Evolutionary conservation across 2,113 vertebrate genomes (phyloP).

Genomic region (Hypocryptadius cinnamomeus): DNA sequence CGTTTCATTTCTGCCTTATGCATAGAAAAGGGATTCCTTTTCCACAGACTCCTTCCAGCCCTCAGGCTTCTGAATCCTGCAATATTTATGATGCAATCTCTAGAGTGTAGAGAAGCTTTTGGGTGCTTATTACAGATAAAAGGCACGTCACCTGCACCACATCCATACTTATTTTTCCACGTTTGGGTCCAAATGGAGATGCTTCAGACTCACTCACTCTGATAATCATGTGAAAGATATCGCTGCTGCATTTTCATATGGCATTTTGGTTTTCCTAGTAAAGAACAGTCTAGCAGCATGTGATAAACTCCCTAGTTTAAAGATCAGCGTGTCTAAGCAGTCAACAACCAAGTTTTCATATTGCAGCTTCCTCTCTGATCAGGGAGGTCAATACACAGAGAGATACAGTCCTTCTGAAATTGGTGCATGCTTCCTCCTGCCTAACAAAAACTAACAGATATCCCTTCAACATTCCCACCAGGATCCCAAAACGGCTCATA

Average conservation of each 20-base stretch:
- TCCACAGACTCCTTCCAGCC: neutral
- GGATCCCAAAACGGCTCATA: neutral
- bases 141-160: neutral
- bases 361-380: neutral
- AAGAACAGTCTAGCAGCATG: neutral
- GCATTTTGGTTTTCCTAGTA: neutral
- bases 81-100: neutral
- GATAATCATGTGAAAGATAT: neutral
- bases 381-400: neutral
- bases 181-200: neutral
- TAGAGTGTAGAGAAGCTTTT: neutral
- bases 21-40: neutral
- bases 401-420: neutral
- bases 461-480: neutral
- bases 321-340: neutral
- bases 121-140: neutral
- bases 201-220: neutral
- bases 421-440: neutral
- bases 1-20: neutral
- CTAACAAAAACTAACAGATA: neutral
- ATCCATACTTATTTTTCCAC: neutral
- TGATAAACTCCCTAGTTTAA: neutral
- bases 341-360: neutral
- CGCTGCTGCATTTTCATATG: neutral
- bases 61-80: neutral